These are phyloP conservation scores for Uloborus diversus DNA, from an alignment of 1,140 invertebrate genomes.

Conservation along the genomic window DNA sequence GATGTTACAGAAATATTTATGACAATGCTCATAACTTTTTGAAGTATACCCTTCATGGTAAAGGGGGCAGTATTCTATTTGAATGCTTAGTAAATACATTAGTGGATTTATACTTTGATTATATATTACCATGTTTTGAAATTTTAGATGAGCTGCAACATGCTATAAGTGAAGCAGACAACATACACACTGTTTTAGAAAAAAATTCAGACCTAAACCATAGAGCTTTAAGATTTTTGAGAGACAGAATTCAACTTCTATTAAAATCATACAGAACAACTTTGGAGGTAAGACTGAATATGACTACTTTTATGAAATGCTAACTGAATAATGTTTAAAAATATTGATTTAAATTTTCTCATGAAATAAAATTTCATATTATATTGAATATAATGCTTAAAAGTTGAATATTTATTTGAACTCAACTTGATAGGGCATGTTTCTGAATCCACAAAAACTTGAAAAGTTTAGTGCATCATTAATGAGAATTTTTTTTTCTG, in stretches of 20 bases:
- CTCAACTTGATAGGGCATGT: not conserved
- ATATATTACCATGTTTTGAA: not conserved
- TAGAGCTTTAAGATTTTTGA: constrained; percentile 45
- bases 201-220: constrained; percentile 28
- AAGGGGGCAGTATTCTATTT: not conserved
- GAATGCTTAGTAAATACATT: not conserved
- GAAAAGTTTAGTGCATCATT: not conserved
- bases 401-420: not conserved
- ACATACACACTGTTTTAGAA: not conserved
- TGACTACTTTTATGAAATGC: not conserved
- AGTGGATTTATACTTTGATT: not conserved
- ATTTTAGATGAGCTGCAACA: constrained; percentile 18
- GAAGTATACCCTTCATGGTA: not conserved
- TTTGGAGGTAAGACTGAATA: constrained; percentile 67
- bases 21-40: not conserved
- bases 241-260: constrained; percentile 74
- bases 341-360: not conserved
- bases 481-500: not conserved
- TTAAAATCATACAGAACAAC: constrained; percentile 74
- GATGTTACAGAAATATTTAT: not conserved
- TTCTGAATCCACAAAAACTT: not conserved
- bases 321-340: not conserved
- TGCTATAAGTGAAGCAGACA: not conserved
- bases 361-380: not conserved
- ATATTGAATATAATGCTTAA: not conserved